These are phyloP conservation scores for Scaptomyza hsui DNA, from an alignment of 1,140 invertebrate genomes.

Conservation along the genomic window DNA sequence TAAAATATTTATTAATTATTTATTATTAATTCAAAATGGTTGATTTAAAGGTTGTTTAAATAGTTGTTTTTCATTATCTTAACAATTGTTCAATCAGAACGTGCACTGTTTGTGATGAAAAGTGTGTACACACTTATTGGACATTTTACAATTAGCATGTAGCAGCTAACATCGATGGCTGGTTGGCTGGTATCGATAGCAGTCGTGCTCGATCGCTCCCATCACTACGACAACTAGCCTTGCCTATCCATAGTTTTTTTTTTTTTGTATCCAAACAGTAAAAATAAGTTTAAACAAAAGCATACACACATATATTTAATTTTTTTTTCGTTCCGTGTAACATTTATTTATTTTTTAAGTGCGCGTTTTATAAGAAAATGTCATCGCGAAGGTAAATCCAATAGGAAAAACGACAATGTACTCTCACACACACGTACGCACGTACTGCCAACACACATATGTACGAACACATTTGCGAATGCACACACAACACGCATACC, in stretches of 20 bases:
- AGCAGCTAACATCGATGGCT: slow-evolving; percentile 6
- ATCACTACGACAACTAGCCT: slow-evolving; percentile 48
- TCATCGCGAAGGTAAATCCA: slow-evolving; percentile 80
- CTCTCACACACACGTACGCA: slow-evolving; percentile 34
- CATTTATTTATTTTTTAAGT: slow-evolving; percentile 79
- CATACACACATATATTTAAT: slow-evolving; percentile 73
- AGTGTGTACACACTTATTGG: slow-evolving; percentile 29
- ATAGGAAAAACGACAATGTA: slow-evolving; percentile 73
- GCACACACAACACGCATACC: slow-evolving; percentile 13
- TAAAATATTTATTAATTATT: too few species aligned
- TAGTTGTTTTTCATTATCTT: too few species aligned
- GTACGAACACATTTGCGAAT: slow-evolving; percentile 6
- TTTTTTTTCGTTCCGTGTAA: slow-evolving; percentile 79
- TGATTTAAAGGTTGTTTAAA: too few species aligned
- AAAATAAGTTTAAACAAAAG: slow-evolving; percentile 73
- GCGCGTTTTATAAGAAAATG: slow-evolving; percentile 79
- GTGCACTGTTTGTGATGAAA: slow-evolving; percentile 2
- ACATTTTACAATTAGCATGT: background rate
- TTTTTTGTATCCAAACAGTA: slow-evolving; percentile 76
- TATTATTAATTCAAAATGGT: too few species aligned
- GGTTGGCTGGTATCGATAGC: slow-evolving; percentile 25
- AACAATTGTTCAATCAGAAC: slow-evolving; percentile 5
- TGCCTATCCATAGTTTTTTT: slow-evolving; percentile 66
- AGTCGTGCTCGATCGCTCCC: slow-evolving; percentile 34
- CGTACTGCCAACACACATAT: slow-evolving; percentile 34